These are phyloP conservation scores for Neomonachus schauinslandi DNA, from an alignment of 2,113 vertebrate genomes.

Conservation along the genomic window DNA sequence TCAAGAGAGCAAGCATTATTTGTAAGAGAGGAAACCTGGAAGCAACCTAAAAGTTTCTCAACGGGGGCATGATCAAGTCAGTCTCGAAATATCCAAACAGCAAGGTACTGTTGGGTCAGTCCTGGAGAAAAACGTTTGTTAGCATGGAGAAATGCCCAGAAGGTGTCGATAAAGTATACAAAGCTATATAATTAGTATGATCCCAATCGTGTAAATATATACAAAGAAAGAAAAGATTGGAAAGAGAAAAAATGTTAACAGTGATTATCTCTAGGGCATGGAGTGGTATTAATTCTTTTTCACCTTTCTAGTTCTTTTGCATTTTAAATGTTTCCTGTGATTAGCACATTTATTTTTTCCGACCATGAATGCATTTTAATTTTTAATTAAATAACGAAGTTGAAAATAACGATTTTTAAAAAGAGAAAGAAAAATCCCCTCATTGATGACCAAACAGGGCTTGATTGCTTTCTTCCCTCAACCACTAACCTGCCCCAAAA, in stretches of 20 bases:
- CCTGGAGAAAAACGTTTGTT: background rate
- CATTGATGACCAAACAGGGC: background rate
- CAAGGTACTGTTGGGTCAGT: background rate
- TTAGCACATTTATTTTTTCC: background rate
- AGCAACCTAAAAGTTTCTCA: background rate
- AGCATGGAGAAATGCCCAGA: background rate
- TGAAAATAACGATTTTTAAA: background rate
- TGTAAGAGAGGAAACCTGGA: background rate
- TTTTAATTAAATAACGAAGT: background rate
- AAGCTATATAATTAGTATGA: background rate
- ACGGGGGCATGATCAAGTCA: background rate
- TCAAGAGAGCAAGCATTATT: background rate
- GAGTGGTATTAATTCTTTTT: background rate
- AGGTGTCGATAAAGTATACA: background rate
- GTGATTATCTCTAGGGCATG: background rate
- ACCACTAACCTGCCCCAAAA: background rate
- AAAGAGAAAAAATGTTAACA: constrained; percentile 24
- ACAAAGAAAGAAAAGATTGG: background rate
- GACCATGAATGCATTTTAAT: background rate
- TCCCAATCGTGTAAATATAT: background rate
- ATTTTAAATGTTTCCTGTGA: background rate
- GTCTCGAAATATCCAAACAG: background rate
- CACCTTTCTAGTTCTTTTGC: background rate
- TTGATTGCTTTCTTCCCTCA: background rate
- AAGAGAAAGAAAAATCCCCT: background rate